phyloP scores from a whole-genome alignment of 1,140 invertebrate species.

The Brachionus angularis region DNA sequence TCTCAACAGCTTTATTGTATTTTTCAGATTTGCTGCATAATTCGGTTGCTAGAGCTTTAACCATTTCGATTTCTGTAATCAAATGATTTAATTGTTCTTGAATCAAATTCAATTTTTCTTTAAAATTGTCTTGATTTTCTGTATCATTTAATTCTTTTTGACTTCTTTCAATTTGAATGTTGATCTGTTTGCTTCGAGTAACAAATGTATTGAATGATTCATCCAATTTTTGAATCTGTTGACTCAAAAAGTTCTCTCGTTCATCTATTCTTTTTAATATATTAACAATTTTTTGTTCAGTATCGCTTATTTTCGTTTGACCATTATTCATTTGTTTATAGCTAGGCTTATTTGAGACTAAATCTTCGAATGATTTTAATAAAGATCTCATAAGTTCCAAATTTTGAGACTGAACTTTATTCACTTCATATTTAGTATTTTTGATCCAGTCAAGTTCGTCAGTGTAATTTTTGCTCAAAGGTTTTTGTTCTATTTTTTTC shows the following conservation, averaged over 20 bases:
- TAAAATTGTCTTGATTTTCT: not conserved
- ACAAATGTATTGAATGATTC: constrained; percentile 26
- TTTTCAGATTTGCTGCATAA: constrained; percentile 33
- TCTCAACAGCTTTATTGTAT: constrained; percentile 19
- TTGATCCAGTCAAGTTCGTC: constrained; percentile 43
- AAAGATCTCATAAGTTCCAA: constrained; percentile 12
- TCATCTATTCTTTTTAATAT: constrained; percentile 18
- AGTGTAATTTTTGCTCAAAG: constrained; percentile 20
- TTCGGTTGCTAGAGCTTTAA: constrained; percentile 9
- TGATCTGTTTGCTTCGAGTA: not conserved
- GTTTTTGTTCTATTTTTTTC: constrained; percentile 40
- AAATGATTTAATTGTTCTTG: not conserved
- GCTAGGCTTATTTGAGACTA: not conserved
- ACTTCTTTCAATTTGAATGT: constrained; percentile 9
- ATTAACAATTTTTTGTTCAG: constrained; percentile 32
- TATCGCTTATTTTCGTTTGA: constrained; percentile 28
- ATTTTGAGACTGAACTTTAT: constrained; percentile 19
- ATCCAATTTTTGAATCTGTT: constrained; percentile 11
- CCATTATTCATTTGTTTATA: not conserved
- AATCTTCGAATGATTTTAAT: not conserved
- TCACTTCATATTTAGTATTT: constrained; percentile 32
- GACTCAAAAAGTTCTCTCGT: constrained; percentile 22
- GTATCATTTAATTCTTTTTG: constrained; percentile 28
- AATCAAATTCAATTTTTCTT: constrained; percentile 1
- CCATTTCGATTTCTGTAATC: constrained; percentile 17